phyloP scores from a whole-genome alignment of 2,113 vertebrate genomes.

The Thomomys bottae region DNA sequence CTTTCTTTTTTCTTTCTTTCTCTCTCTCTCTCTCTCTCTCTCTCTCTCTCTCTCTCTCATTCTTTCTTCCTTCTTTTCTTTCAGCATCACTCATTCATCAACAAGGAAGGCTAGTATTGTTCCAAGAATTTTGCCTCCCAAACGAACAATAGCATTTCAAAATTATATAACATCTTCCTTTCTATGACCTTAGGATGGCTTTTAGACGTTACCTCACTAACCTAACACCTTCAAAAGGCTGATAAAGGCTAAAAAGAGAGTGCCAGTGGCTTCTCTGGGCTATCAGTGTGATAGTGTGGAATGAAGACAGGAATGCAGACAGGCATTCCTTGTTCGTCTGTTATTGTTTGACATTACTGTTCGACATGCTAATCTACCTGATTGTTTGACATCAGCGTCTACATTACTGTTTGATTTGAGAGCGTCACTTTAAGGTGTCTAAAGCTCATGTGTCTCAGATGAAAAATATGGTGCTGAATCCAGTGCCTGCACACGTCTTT shows the following conservation, averaged over 20 bases:
- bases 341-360: too few species aligned
- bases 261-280: neutral
- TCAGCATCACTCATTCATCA: neutral
- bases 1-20: too few species aligned
- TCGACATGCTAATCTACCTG: too few species aligned
- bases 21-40: too few species aligned
- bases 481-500: neutral
- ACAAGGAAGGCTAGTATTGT: neutral
- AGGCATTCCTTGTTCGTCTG: neutral
- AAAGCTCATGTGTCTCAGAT: neutral
- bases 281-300: neutral
- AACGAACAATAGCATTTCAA: slow-evolving; percentile 38
- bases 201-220: slow-evolving; percentile 61
- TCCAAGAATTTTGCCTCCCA: slow-evolving; percentile 39
- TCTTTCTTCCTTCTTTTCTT: neutral
- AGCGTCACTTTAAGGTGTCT: neutral
- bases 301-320: neutral
- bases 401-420: neutral
- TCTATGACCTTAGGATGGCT: slow-evolving; percentile 30
- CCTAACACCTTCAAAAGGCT: slow-evolving; percentile 43
- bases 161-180: slow-evolving; percentile 19
- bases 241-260: neutral
- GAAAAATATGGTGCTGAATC: slow-evolving; percentile 9
- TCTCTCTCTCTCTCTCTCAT: too few species aligned
- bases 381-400: neutral